These are phyloP conservation scores for Xanthorhoe spadicearia DNA, from an alignment of 2,888 invertebrate species.

Conservation along the genomic window DNA sequence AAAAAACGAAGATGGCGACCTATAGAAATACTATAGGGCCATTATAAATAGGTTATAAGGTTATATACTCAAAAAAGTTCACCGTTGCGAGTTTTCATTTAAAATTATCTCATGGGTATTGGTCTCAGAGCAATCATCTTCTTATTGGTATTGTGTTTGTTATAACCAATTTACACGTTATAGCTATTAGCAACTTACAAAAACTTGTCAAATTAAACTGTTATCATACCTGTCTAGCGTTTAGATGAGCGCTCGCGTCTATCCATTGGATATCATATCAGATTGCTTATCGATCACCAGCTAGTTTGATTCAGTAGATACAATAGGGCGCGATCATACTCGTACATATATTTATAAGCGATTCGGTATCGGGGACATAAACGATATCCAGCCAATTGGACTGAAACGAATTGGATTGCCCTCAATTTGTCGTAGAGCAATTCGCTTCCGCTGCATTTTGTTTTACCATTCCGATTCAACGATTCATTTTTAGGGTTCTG, in stretches of 20 bases:
- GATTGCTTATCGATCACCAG: conserved; percentile 63
- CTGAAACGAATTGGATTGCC: conserved; percentile 83
- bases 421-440: conserved; percentile 77
- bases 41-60: background rate
- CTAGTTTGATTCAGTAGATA: conserved; percentile 63
- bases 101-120: background rate
- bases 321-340: conserved; percentile 57
- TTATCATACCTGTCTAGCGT: conserved; percentile 22
- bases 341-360: conserved; percentile 55
- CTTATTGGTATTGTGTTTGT: background rate
- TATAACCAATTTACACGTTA: conserved; percentile 4
- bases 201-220: conserved; percentile 19
- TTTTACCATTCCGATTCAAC: conserved; percentile 62
- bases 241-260: conserved; percentile 32
- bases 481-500: conserved; percentile 51
- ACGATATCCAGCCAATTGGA: conserved; percentile 82
- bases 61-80: background rate
- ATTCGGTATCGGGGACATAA: conserved; percentile 75
- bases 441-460: conserved; percentile 77
- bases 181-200: conserved; percentile 11
- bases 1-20: too few relatives aligned
- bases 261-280: conserved; percentile 38
- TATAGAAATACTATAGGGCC: background rate
- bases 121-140: too few relatives aligned
- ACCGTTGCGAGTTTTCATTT: background rate